Conservation (phyloP, 2,797 vertebrate genomes). For the Ctenopoma kingsleyae region DNA sequence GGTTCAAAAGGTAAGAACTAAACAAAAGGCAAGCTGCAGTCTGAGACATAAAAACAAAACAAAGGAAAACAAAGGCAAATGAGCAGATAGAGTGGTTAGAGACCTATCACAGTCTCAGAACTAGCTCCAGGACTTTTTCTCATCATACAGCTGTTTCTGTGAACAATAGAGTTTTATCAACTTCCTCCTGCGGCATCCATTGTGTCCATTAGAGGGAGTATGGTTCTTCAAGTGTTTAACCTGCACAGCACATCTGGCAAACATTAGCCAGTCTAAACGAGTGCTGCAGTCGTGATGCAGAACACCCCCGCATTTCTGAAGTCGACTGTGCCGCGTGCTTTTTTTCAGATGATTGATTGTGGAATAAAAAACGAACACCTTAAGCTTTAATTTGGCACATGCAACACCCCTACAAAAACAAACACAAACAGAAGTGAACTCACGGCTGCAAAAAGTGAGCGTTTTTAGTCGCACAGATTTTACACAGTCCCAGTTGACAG, state of each 20-base stretch:
- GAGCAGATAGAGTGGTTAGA: conserved; percentile 27
- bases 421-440: conserved; percentile 60
- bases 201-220: conserved; percentile 73
- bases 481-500: conserved; percentile 55
- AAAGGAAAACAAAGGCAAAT: conserved; percentile 31
- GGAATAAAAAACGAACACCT: conserved; percentile 70
- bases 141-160: conserved; percentile 63
- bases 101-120: conserved; percentile 35
- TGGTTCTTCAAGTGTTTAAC: conserved; percentile 59
- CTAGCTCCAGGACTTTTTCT: conserved; percentile 53
- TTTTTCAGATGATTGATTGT: conserved; percentile 62
- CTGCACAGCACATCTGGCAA: conserved; percentile 82
- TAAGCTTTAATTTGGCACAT: conserved; percentile 66
- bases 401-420: conserved; percentile 61
- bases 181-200: conserved; percentile 54
- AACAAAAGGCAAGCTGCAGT: conserved; percentile 36
- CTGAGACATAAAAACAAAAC: conserved; percentile 32
- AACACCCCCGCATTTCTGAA: conserved; percentile 80
- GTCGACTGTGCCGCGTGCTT: conserved; percentile 50
- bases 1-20: conserved; percentile 16
- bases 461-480: conserved; percentile 54
- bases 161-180: conserved; percentile 58
- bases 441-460: conserved; percentile 50
- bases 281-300: conserved; percentile 75
- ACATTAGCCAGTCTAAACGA: conserved; percentile 78